Conservation (phyloP, 2,888 invertebrate species). For the Melolontha melolontha region DNA sequence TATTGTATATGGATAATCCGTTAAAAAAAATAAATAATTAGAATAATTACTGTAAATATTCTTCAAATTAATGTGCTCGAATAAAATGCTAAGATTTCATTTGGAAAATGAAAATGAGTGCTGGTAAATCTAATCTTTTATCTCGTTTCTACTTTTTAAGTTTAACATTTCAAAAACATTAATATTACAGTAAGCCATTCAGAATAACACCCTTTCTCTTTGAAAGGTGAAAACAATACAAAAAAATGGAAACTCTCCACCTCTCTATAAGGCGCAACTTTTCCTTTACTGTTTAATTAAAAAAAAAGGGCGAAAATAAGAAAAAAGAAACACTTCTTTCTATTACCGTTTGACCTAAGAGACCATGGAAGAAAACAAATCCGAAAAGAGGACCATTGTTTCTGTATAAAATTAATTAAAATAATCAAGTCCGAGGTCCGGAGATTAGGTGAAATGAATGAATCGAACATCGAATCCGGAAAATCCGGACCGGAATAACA, state of each 20-base stretch:
- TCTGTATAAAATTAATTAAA: slow-evolving; percentile 39
- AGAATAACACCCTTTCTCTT: not conserved
- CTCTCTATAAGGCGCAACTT: slow-evolving; percentile 12
- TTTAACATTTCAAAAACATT: too few relatives aligned
- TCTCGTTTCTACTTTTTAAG: too few relatives aligned
- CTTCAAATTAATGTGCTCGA: too few relatives aligned
- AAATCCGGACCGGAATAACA: slow-evolving; percentile 25
- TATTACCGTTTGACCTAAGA: slow-evolving; percentile 28
- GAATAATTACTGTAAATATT: too few relatives aligned
- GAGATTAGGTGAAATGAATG: slow-evolving; percentile 37
- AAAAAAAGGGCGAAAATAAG: slow-evolving; percentile 2
- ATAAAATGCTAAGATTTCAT: too few relatives aligned
- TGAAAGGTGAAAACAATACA: not conserved
- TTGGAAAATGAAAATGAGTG: too few relatives aligned
- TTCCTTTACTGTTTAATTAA: slow-evolving; percentile 34
- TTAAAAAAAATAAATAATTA: too few relatives aligned
- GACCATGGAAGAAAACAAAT: slow-evolving; percentile 29
- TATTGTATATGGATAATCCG: too few relatives aligned
- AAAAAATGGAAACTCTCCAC: slow-evolving; percentile 9
- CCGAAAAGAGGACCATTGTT: slow-evolving; percentile 34
- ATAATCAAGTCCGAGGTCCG: slow-evolving; percentile 29
- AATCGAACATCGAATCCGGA: slow-evolving; percentile 36
- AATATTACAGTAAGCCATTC: too few relatives aligned
- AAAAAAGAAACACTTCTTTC: slow-evolving; percentile 29
- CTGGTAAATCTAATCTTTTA: too few relatives aligned